Evolutionary conservation across 2,888 invertebrate genomes (phyloP), one percentile per base, ranked within the genome.

Genomic region (Ctenicera cuprea): DNA sequence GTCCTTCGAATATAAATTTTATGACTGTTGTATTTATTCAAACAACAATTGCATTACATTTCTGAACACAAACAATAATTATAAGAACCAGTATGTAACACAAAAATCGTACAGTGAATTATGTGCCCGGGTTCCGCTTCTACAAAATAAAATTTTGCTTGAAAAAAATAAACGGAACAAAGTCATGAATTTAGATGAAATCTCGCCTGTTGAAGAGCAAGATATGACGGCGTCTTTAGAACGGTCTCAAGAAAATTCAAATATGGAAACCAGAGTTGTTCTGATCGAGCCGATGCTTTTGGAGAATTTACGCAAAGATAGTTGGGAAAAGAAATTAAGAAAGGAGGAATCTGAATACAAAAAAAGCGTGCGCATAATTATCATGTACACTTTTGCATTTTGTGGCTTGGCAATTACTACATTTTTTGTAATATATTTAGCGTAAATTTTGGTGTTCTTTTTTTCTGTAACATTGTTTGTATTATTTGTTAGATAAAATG

Each of bases 341-440:
- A 73, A 83, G 73, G 83, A 81, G 71, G 81, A 84, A 72, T 83
- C 85, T 8, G 89, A 89, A 78, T 87, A 88, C 75, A 86, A 87
- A 43, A 89, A 89, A 80, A 87, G 90, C 75, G 86, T 88, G 20
- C 86, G 87, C 82, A 87, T 90, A 77, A 87, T 91, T 81, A 89
- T 92, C 79, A 88, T 90, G 73, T 89, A 91, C 82, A 90, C 90
- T 37, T 84, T 89, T 67, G 88, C 89, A 45, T 90, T 90, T 81
- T 87, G 90, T 78, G 84, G 88, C 72, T 83, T 90, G 79, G 87
- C 88, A 59, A 87, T 89, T 75, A 86, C 89, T 71, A 89, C 90
- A 43, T 90, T 90, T 86, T 90, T 90, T 81, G 86, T 89, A 77
- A 87, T 90, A 77, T 90, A 90, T 83, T 89, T 90, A 82, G 86